Percentiles rank a stretch among this genome's conserved stretches.
phyloP scores from a whole-genome alignment of 2,113 vertebrate genomes.

The Cheirogaleus medius region DNA sequence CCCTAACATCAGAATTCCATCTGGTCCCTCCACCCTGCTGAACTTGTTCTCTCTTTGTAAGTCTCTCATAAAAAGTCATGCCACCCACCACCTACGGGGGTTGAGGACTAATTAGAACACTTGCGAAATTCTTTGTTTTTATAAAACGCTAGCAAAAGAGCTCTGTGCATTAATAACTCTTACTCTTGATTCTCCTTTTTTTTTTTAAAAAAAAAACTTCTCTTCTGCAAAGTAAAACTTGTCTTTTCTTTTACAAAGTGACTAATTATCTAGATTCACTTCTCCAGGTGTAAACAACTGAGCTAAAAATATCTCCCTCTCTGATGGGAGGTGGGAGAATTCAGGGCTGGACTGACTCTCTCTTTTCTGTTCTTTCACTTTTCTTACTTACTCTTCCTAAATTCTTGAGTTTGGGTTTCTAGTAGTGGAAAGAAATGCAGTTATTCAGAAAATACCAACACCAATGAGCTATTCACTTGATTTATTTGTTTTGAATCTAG shows the following conservation, averaged over 20 bases:
- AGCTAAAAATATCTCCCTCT: not conserved
- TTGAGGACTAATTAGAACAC: not conserved
- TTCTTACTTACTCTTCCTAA: not conserved
- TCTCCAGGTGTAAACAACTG: not conserved
- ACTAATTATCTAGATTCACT: not conserved
- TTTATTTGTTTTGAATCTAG: not conserved
- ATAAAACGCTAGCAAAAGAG: not conserved
- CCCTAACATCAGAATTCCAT: not conserved
- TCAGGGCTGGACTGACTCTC: not conserved
- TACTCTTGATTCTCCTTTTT: not conserved
- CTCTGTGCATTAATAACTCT: not conserved
- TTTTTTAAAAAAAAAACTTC: not conserved
- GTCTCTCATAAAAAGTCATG: not conserved
- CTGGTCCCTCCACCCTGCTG: not conserved
- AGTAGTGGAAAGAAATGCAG: not conserved
- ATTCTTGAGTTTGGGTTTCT: not conserved
- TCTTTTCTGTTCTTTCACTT: not conserved
- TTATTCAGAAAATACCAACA: not conserved
- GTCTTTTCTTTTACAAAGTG: not conserved
- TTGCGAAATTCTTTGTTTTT: slow-evolving; percentile 21
- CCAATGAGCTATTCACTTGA: not conserved
- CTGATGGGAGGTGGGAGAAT: not conserved
- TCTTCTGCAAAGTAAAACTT: not conserved
- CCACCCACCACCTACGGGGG: not conserved
- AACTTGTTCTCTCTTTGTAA: not conserved